Evolutionary conservation across 2,888 invertebrate species (phyloP).

Genomic region (Sinhomidia bicolor): DNA sequence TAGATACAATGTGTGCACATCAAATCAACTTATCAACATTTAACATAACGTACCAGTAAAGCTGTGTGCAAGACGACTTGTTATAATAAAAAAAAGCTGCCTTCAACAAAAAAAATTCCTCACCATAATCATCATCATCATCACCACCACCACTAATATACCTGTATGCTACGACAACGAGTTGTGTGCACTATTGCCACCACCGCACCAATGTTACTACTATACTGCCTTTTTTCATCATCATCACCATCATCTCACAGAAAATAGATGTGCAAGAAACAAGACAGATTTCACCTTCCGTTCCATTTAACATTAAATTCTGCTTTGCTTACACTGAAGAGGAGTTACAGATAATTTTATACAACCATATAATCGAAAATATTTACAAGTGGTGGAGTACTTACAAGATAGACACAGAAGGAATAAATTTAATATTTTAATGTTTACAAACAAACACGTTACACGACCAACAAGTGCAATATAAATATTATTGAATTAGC

Average conservation of each 20-base stretch:
- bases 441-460: no score
- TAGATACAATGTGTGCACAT: slow-evolving; percentile 47
- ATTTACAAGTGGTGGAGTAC: no score
- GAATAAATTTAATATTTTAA: no score
- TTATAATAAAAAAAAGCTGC: slow-evolving; percentile 53
- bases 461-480: no score
- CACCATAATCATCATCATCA: slow-evolving; percentile 10
- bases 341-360: no score
- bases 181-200: slow-evolving; percentile 45
- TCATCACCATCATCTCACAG: no score
- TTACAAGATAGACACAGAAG: no score
- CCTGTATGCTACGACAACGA: slow-evolving; percentile 37
- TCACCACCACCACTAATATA: slow-evolving; percentile 23
- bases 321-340: no score
- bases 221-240: slow-evolving; percentile 1
- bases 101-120: slow-evolving; percentile 59
- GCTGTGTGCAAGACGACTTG: neutral
- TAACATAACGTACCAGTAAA: slow-evolving; percentile 22
- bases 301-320: no score
- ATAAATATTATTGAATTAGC: no score
- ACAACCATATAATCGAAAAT: no score
- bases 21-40: slow-evolving; percentile 16
- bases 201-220: neutral
- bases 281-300: no score
- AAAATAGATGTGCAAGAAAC: neutral